Evolutionary conservation across 2,888 invertebrate genomes (phyloP), one percentile per base, ranked within the genome.

Genomic region (Pristionchus mayeri): DNA sequence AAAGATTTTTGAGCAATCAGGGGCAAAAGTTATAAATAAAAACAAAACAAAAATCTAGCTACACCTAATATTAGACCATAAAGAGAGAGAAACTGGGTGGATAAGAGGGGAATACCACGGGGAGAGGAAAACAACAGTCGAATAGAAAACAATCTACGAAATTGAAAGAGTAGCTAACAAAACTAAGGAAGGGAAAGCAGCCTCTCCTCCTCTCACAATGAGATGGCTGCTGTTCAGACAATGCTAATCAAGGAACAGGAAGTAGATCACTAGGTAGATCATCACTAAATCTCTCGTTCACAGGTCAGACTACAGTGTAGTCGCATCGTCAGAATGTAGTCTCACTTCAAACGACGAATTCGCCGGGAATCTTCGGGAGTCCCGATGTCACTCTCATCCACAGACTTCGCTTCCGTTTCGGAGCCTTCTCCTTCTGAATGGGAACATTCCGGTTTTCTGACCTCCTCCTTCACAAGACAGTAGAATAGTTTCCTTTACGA

Each of bases 361-460:
- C 81, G 24, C 81, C 81, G 7, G 81, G 81, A 27, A 82, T 82
- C 63, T 63, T 60, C 9, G 81, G 81, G 3, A 82, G 81, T 18
- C 63, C 44, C 40, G 81, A 82, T 27, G 81, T 82, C 60, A 82
- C 48, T 37, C 81, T 60, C 81, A 82, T 82, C 81, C 81, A 82
- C 27, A 82, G 40, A 63, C 63, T 82, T 13, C 63, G 16, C 60
- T 63, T 60, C n/a, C 57, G 48, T 50, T 78, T 78, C 54, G 27
- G 78, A 44, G 75, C n/a, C 50, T 78, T 78, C 50, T 50, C 78
- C 50, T 54, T 54, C 80, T 80, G 7, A 54, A 80, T 27, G 2
- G 44, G 6, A 27, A 27, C 27, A 54, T 54, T 54, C 21, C n/a
- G 13, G 6, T 44, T 44, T n/a, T 44, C 13, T 13, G 44, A 44